phyloP scores from a whole-genome alignment of 2,888 invertebrate genomes.

The Herminia tarsipennalis region DNA sequence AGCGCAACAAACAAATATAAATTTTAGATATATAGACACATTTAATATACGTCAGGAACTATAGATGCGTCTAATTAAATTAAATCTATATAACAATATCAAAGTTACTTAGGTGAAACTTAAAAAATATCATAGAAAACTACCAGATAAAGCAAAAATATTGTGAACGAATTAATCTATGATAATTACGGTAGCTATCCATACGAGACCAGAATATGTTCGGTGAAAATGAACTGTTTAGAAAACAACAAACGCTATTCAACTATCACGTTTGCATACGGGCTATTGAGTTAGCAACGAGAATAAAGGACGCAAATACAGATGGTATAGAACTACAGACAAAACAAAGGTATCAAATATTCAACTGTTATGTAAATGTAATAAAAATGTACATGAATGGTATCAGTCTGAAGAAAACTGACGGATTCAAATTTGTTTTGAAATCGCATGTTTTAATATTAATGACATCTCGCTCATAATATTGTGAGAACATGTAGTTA shows the following conservation, averaged over 20 bases:
- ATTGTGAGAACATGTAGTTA: too few species aligned
- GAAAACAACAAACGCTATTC: constrained; percentile 11
- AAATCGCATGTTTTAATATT: too few species aligned
- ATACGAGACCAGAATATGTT: neutral
- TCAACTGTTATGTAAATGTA: constrained; percentile 11
- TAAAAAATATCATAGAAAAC: too few species aligned
- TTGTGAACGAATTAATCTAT: neutral
- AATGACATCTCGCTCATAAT: too few species aligned
- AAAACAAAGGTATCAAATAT: constrained; percentile 7
- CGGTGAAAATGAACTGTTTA: constrained; percentile 4
- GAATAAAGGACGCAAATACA: neutral
- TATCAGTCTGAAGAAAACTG: constrained; percentile 1
- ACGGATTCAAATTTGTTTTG: too few species aligned
- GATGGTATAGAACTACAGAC: neutral
- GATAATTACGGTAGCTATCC: neutral
- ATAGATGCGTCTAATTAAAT: too few species aligned
- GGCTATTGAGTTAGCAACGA: constrained; percentile 14
- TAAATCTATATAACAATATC: too few species aligned
- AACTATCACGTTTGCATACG: constrained; percentile 18
- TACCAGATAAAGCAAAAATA: too few species aligned
- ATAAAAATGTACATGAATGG: constrained; percentile 13
- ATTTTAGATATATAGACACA: too few species aligned
- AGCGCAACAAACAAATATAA: too few species aligned
- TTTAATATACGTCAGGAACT: too few species aligned
- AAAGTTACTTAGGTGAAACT: too few species aligned